Evolutionary conservation across 2,888 invertebrate genomes (phyloP).

Genomic region (Drosophila histrio): DNA sequence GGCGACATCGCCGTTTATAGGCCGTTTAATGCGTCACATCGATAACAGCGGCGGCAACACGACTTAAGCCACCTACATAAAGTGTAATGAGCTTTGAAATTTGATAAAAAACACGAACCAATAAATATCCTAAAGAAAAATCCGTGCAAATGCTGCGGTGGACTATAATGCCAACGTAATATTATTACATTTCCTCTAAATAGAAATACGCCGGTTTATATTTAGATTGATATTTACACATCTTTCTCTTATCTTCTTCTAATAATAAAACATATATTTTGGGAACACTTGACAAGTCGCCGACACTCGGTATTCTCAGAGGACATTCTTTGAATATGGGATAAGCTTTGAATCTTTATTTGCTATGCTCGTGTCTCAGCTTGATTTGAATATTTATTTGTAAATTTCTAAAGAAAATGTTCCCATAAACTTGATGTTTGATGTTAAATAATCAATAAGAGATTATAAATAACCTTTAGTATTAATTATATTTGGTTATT

Average conservation of each 20-base stretch:
- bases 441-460: not conserved
- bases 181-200: not conserved
- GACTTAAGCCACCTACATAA: constrained; percentile 59
- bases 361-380: not conserved
- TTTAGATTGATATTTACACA: not conserved
- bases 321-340: not conserved
- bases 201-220: not conserved
- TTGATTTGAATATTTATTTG: not conserved
- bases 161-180: not conserved
- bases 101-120: constrained; percentile 63
- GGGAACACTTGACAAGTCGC: not conserved
- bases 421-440: not conserved
- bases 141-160: constrained; percentile 8
- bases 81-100: constrained; percentile 81
- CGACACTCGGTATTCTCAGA: not conserved
- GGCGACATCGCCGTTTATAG: constrained; percentile 69
- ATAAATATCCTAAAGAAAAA: constrained; percentile 30
- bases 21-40: constrained; percentile 67
- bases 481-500: not conserved
- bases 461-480: not conserved
- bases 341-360: not conserved
- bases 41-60: constrained; percentile 47
- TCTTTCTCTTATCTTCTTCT: constrained; percentile 10
- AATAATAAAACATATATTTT: constrained; percentile 8
- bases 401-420: not conserved